Conservation (phyloP, 2,113 vertebrate species). For the Canis aureus region DNA sequence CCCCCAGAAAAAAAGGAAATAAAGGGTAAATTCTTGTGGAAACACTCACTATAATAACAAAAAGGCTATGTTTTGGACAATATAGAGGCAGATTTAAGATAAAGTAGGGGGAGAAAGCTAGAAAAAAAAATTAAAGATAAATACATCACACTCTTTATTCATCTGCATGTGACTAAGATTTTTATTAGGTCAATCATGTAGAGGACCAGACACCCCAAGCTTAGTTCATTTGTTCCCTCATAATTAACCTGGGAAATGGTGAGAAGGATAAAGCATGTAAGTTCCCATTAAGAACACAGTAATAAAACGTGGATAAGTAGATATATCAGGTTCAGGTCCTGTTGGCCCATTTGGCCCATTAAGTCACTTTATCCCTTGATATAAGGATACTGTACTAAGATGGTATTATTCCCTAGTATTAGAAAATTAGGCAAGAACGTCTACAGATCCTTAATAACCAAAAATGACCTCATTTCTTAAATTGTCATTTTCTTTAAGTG, state of each 20-base stretch:
- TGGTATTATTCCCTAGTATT: not conserved
- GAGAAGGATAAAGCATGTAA: not conserved
- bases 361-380: not conserved
- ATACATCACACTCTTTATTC: not conserved
- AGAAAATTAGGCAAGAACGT: not conserved
- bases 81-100: not conserved
- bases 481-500: not conserved
- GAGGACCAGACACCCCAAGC: not conserved
- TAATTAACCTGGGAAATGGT: not conserved
- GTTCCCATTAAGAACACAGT: not conserved
- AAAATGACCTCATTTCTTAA: not conserved
- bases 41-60: not conserved
- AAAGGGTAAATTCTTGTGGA: not conserved
- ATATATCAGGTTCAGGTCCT: not conserved
- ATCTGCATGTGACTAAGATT: not conserved
- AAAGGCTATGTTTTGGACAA: not conserved
- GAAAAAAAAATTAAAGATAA: not conserved
- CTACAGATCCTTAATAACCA: not conserved
- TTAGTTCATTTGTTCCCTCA: not conserved
- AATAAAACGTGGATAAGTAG: not conserved
- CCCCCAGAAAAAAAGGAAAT: not conserved
- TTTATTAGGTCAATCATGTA: not conserved
- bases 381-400: not conserved
- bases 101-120: fast-evolving
- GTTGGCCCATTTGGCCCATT: not conserved